Evolutionary conservation across 2,797 vertebrate species (phyloP).

Genomic region (Artibeus jamaicensis): DNA sequence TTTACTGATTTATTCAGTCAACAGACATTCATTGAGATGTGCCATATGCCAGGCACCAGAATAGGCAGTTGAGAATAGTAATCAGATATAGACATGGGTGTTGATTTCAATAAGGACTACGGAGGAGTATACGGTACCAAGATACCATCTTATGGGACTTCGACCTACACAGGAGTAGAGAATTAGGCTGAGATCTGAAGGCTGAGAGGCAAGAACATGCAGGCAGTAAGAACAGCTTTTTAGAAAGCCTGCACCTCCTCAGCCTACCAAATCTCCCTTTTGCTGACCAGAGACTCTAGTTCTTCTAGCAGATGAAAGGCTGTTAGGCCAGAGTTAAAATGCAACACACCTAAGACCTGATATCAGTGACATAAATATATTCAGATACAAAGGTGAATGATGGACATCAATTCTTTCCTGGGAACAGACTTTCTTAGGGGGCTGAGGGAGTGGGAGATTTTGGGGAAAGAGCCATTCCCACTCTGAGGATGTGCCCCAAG

Average conservation of each 20-base stretch:
- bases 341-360: neutral
- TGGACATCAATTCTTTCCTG: neutral
- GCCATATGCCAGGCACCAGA: neutral
- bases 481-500: neutral
- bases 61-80: neutral
- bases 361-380: neutral
- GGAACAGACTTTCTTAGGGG: neutral
- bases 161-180: neutral
- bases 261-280: neutral
- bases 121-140: neutral
- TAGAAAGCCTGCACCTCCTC: neutral
- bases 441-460: neutral
- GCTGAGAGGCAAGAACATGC: neutral
- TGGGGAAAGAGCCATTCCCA: neutral
- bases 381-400: neutral
- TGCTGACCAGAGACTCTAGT: neutral
- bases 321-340: neutral
- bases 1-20: slow-evolving; percentile 34
- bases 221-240: neutral
- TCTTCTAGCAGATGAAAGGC: neutral
- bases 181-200: neutral
- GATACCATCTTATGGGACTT: neutral
- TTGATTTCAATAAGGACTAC: neutral
- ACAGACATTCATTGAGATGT: neutral
- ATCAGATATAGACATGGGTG: neutral